Conservation (phyloP, 2,888 invertebrate species). For the Schizotus pectinicornis region DNA sequence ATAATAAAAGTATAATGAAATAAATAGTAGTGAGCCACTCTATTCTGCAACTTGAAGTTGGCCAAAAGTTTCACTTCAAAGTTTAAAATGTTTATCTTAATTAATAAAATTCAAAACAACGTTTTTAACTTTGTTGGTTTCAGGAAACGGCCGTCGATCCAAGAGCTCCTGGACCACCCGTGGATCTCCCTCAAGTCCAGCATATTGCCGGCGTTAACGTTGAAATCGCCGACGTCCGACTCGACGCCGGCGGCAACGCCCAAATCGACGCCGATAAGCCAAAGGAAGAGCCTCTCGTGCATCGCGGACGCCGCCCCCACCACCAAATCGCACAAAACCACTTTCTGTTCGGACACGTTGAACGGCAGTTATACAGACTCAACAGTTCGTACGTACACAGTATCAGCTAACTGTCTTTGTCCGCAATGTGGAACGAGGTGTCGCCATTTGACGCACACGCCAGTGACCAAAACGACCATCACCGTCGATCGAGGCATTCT, state of each 20-base stretch:
- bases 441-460: slow-evolving; percentile 56
- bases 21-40: no score
- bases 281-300: slow-evolving; percentile 51
- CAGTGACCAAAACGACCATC: slow-evolving; percentile 56
- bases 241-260: slow-evolving; percentile 26
- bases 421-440: slow-evolving; percentile 59
- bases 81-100: no score
- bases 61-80: no score
- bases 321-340: slow-evolving; percentile 39
- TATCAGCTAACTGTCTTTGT: slow-evolving; percentile 56
- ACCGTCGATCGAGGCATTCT: slow-evolving; percentile 60
- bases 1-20: no score
- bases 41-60: no score
- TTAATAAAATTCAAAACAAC: no score
- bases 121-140: slow-evolving; percentile 49
- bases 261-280: slow-evolving; percentile 48
- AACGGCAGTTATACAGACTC: slow-evolving; percentile 49
- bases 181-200: slow-evolving; percentile 69
- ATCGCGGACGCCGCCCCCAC: slow-evolving; percentile 34
- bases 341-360: slow-evolving; percentile 48
- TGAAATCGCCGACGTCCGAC: slow-evolving; percentile 29
- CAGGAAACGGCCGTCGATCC: slow-evolving; percentile 88
- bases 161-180: slow-evolving; percentile 87
- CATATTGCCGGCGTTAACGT: slow-evolving; percentile 43
- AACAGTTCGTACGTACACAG: slow-evolving; percentile 53